phyloP scores from a whole-genome alignment of 2,888 invertebrate species.

The Anthophora plumipes region DNA sequence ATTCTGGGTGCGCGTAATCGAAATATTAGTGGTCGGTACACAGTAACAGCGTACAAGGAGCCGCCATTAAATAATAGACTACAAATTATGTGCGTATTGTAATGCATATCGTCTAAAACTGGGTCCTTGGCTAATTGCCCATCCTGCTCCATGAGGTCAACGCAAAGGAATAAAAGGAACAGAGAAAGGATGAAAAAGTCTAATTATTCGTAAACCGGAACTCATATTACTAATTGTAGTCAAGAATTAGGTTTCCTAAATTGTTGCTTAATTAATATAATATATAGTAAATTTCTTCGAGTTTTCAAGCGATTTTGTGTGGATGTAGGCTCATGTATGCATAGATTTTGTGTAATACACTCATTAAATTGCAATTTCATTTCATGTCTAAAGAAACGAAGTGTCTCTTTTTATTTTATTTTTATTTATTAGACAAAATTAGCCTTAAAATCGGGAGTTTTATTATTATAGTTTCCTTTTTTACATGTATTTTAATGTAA shows the following conservation, averaged over 20 bases:
- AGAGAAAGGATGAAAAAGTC: neutral
- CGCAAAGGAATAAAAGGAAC: neutral
- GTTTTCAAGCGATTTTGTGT: neutral
- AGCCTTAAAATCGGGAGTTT: too few relatives aligned
- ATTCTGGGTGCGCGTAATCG: slow-evolving; percentile 12
- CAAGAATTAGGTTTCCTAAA: neutral
- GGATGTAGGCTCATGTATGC: too few relatives aligned
- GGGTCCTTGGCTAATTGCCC: slow-evolving; percentile 38
- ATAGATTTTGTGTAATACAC: too few relatives aligned
- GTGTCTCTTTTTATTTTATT: too few relatives aligned
- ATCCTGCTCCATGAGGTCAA: slow-evolving; percentile 3
- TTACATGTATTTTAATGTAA: too few relatives aligned
- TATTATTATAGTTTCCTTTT: too few relatives aligned
- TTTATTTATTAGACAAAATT: too few relatives aligned
- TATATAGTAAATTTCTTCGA: neutral
- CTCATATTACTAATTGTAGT: neutral
- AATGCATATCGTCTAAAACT: neutral
- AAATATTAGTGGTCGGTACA: neutral
- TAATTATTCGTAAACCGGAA: slow-evolving; percentile 3
- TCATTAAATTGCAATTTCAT: too few relatives aligned
- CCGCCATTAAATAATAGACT: slow-evolving; percentile 25
- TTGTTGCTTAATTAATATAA: slow-evolving; percentile 10
- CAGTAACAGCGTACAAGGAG: neutral
- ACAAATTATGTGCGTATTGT: slow-evolving; percentile 29
- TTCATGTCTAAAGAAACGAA: too few relatives aligned